Conservation (phyloP, 2,797 vertebrate species). For the Apogon hyalosoma region DNA sequence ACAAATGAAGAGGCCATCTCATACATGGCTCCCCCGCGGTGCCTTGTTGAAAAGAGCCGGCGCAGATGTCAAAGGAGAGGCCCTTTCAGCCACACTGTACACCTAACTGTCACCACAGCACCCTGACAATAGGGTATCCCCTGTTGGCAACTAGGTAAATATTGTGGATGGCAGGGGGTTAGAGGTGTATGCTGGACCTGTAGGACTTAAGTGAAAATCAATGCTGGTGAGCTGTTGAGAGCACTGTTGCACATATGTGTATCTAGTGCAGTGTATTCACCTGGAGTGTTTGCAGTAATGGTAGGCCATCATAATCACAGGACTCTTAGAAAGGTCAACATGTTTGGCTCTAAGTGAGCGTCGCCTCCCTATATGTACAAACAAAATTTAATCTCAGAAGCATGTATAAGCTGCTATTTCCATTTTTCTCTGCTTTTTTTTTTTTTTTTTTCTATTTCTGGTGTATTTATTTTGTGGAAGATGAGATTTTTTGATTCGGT, state of each 20-base stretch:
- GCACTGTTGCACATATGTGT: conserved; percentile 30
- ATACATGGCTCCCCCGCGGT: conserved; percentile 65
- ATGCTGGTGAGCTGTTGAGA: conserved; percentile 71
- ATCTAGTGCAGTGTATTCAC: conserved; percentile 47
- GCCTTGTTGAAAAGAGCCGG: conserved; percentile 73
- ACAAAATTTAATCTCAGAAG: conserved; percentile 2
- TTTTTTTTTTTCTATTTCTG: neutral
- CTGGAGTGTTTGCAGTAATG: conserved; percentile 76
- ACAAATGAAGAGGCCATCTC: conserved; percentile 72
- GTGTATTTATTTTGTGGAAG: neutral
- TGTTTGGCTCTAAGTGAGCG: conserved; percentile 65
- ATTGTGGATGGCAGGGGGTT: conserved; percentile 76
- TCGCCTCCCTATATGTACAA: conserved; percentile 17
- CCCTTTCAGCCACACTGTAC: conserved; percentile 72
- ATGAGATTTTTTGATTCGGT: neutral
- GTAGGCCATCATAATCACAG: conserved; percentile 73
- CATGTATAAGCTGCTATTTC: neutral
- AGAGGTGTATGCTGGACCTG: conserved; percentile 75
- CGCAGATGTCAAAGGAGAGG: conserved; percentile 74
- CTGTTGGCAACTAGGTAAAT: conserved; percentile 81
- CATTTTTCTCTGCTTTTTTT: neutral
- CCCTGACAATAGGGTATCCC: conserved; percentile 76
- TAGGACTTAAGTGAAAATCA: conserved; percentile 85
- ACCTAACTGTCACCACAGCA: conserved; percentile 68
- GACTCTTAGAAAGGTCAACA: conserved; percentile 66